Evolutionary conservation across 2,113 vertebrate genomes (phyloP), one percentile per base, ranked within the genome.

Genomic region (Coracopsis vasa): DNA sequence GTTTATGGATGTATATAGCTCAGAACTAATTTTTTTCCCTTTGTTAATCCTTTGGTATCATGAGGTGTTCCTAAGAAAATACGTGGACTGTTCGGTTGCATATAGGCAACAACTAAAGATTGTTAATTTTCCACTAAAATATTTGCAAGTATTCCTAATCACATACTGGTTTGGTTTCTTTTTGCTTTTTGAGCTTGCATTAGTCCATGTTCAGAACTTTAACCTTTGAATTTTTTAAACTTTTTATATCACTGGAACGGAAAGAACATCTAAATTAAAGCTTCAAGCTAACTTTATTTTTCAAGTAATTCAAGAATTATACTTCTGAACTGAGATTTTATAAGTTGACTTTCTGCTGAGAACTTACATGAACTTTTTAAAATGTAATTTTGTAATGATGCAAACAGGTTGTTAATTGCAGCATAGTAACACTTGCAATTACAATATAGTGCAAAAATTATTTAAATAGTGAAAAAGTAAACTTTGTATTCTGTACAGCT

Each of bases 401-500:
- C 69, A 79, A 79, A 86, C 41, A 80, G 80, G 16, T 84, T 81
- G 45, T 64, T 92, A 95, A 85, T 73, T 94, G 80, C 58, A 93
- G 87, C 33, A 80, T 71, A 93, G 83, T 62, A 51, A 85, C 20
- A 67, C 65, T 67, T 88, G 64, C n/a, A 89, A 74, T 75, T 91
- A 42, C 56, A 85, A 39, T 88, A 82, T 56, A 94, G 96, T 86
- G 70, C 94, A 92, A 94, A 97, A 95, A 73, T 75, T 96, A 96
- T 95, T 97, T 91, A 94, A 97, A 83, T 92, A 94, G 95, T 93
- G 75, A 97, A 89, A 92, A 94, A 90, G 87, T 97, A 95, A 92
- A 96, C 75, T 96, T 97, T 98, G 85, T 97, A 98, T 96, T 97
- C 93, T 98, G 96, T 98, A 98, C 95, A 98, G 96, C 96, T 97